Percentiles rank a stretch among this genome's conserved stretches.
Evolutionary conservation across 2,888 invertebrate species (phyloP).

Genomic region (Epiblema foenella): DNA sequence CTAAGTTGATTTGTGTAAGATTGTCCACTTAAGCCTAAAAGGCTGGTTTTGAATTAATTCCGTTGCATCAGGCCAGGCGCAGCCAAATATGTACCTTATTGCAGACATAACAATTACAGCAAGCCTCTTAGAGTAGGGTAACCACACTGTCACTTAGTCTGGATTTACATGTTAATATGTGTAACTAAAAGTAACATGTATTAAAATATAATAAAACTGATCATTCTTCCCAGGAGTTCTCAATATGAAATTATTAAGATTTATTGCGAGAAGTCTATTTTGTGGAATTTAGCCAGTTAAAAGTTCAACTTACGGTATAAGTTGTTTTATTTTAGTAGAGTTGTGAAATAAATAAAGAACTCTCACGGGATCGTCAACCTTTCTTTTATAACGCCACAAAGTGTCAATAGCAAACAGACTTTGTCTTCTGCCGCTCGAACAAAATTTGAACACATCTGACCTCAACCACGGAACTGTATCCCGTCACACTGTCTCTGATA

Average conservation of each 20-base stretch:
- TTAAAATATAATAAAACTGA: no score
- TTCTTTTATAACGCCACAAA: constrained; percentile 22
- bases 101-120: constrained; percentile 42
- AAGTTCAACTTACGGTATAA: neutral
- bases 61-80: constrained; percentile 34
- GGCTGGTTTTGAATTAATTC: constrained; percentile 20
- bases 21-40: constrained; percentile 14
- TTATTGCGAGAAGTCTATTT: neutral
- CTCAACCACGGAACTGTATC: constrained; percentile 31
- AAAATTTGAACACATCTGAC: constrained; percentile 37
- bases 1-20: no score
- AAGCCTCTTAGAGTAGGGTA: constrained; percentile 32
- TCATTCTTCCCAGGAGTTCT: no score
- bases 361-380: constrained; percentile 36
- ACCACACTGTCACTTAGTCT: constrained; percentile 4
- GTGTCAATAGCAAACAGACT: constrained; percentile 32
- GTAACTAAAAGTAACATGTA: no score
- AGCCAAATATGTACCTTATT: constrained; percentile 36
- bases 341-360: neutral
- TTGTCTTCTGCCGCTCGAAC: constrained; percentile 34
- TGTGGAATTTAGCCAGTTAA: neutral
- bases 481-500: constrained; percentile 31
- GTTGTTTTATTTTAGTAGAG: neutral
- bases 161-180: no score
- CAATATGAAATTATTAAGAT: neutral